A percentile compares a stretch with the other conserved stretches of the same genome.
Conservation (phyloP, 2,888 invertebrate species). For the Nycteola revayana region DNA sequence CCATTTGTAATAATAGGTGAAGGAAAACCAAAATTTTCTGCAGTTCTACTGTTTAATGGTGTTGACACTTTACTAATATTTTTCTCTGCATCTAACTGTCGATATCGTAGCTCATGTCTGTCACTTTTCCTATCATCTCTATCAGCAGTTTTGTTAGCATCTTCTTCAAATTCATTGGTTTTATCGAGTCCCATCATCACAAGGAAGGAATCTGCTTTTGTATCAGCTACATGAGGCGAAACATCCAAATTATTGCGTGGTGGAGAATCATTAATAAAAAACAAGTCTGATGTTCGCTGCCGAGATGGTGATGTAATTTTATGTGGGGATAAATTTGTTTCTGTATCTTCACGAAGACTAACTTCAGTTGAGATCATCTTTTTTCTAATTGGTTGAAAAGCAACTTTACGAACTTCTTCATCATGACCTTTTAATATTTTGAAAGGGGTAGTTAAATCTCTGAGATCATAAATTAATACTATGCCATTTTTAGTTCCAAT, state of each 20-base stretch:
- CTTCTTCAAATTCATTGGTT: slow-evolving; percentile 57
- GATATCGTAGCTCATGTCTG: slow-evolving; percentile 46
- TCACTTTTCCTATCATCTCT: slow-evolving; percentile 52
- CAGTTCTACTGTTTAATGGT: slow-evolving; percentile 50
- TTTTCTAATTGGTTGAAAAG: slow-evolving; percentile 67
- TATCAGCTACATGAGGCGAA: slow-evolving; percentile 43
- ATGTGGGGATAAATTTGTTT: slow-evolving; percentile 41
- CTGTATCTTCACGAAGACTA: slow-evolving; percentile 67
- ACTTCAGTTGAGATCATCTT: slow-evolving; percentile 57
- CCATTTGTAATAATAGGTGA: slow-evolving; percentile 60
- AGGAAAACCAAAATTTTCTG: slow-evolving; percentile 52
- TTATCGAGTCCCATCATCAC: slow-evolving; percentile 70
- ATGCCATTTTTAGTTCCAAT: slow-evolving; percentile 80
- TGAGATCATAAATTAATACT: slow-evolving; percentile 78
- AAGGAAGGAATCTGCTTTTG: slow-evolving; percentile 68
- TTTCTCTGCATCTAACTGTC: slow-evolving; percentile 55
- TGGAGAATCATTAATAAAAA: slow-evolving; percentile 63
- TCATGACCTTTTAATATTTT: slow-evolving; percentile 75
- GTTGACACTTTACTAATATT: slow-evolving; percentile 70
- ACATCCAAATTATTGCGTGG: slow-evolving; percentile 46
- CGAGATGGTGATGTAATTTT: slow-evolving; percentile 49
- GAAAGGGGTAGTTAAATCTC: slow-evolving; percentile 71
- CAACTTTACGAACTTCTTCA: slow-evolving; percentile 67
- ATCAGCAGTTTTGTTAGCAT: slow-evolving; percentile 49
- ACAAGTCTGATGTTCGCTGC: slow-evolving; percentile 63